These are phyloP conservation scores for Nectonema munidae DNA, from an alignment of 2,888 invertebrate genomes.

Conservation along the genomic window DNA sequence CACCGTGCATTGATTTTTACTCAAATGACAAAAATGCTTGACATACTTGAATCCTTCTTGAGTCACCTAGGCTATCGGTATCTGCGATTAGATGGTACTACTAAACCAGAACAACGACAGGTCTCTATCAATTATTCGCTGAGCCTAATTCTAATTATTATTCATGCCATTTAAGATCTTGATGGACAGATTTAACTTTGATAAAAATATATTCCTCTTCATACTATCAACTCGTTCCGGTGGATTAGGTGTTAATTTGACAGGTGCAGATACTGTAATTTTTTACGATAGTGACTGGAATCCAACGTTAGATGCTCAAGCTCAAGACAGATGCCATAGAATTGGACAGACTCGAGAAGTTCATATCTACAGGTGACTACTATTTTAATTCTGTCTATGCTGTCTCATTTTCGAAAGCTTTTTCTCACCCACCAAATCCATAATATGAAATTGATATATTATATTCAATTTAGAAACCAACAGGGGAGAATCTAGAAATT, in stretches of 20 bases:
- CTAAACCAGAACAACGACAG: conserved; percentile 68
- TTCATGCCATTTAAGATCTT: conserved; percentile 30
- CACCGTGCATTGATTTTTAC: conserved; percentile 88
- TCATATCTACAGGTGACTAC: conserved; percentile 45
- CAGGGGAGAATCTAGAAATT: no score
- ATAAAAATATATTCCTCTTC: conserved; percentile 70
- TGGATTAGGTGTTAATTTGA: conserved; percentile 84
- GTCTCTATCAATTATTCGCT: conserved; percentile 22
- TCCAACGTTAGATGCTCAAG: conserved; percentile 93
- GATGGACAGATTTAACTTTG: conserved; percentile 86
- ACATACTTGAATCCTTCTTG: conserved; percentile 78
- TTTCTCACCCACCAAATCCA: no score
- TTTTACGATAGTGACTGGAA: conserved; percentile 99
- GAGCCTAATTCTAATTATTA: neutral
- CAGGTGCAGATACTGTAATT: conserved; percentile 90
- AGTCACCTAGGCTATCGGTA: conserved; percentile 86
- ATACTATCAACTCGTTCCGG: conserved; percentile 87
- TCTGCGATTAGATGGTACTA: conserved; percentile 71
- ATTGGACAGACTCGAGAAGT: conserved; percentile 97
- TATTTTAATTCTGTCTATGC: no score
- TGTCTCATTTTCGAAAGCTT: no score
- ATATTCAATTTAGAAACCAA: no score
- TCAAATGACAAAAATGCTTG: conserved; percentile 96
- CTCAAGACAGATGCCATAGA: conserved; percentile 52
- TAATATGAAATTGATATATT: no score